Conservation (phyloP, 2,888 invertebrate genomes). For the Ochropacha duplaris region DNA sequence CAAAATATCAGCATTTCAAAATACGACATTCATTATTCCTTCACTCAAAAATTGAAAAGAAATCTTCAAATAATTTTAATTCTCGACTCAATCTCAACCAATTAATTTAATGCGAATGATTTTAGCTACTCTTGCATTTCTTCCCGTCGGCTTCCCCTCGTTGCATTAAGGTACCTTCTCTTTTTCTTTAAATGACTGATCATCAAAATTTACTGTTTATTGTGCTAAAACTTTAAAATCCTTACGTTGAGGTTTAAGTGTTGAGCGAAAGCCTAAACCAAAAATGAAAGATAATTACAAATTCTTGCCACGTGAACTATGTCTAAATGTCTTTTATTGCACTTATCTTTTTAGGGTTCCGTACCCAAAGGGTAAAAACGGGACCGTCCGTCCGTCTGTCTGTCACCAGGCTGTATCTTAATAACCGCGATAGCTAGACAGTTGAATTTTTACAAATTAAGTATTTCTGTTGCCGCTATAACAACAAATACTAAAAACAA, state of each 20-base stretch:
- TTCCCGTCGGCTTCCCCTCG: constrained; percentile 32
- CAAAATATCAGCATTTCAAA: not conserved
- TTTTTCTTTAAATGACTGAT: constrained; percentile 71
- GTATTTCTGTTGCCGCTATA: too few relatives aligned
- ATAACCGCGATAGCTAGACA: too few relatives aligned
- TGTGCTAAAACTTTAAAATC: constrained; percentile 50
- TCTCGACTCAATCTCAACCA: constrained; percentile 25
- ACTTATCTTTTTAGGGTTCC: too few relatives aligned
- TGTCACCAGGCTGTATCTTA: too few relatives aligned
- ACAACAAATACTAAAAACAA: too few relatives aligned
- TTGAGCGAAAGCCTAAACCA: constrained; percentile 11
- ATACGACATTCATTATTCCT: constrained; percentile 3
- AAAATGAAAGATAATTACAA: not conserved
- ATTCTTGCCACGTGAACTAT: too few relatives aligned
- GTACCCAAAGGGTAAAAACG: too few relatives aligned
- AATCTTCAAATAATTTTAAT: constrained; percentile 20
- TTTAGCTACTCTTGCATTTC: constrained; percentile 43
- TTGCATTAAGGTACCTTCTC: constrained; percentile 41
- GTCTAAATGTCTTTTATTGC: too few relatives aligned
- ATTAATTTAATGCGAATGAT: constrained; percentile 32
- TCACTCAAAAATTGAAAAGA: constrained; percentile 13
- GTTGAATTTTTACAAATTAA: too few relatives aligned
- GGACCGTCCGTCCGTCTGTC: too few relatives aligned
- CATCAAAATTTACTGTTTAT: constrained; percentile 70
- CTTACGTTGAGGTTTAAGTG: constrained; percentile 26